A percentile compares a stretch with the other conserved stretches of the same genome.
phyloP scores from a whole-genome alignment of 2,888 invertebrate genomes.

The Rhagonycha fulva region DNA sequence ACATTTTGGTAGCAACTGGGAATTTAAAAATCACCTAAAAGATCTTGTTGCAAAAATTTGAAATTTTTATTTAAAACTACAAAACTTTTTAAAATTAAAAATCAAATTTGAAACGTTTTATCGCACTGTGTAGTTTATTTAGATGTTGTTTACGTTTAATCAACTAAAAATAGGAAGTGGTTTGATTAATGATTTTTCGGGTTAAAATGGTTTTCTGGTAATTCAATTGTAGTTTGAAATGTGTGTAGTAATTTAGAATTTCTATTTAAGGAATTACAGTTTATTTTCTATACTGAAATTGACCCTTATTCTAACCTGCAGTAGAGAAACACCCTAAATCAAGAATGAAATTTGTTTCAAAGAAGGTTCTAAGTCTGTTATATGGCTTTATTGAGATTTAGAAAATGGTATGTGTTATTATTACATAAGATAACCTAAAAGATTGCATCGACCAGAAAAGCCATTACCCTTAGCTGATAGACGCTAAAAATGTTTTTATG shows the following conservation, averaged over 20 bases:
- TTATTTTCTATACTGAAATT: background rate
- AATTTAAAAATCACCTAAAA: no score
- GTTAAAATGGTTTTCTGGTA: no score
- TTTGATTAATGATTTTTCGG: no score
- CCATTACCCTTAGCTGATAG: background rate
- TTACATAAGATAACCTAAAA: background rate
- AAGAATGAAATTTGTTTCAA: background rate
- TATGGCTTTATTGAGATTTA: background rate
- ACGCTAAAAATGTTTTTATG: background rate
- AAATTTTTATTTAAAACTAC: no score
- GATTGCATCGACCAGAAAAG: background rate
- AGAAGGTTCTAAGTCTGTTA: background rate
- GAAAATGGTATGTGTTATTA: background rate
- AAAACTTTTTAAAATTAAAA: no score
- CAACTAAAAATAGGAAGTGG: no score
- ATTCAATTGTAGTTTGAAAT: background rate
- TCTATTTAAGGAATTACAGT: background rate
- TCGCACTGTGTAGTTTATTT: no score
- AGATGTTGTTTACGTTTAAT: no score
- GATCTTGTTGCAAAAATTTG: no score
- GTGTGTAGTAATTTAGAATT: background rate
- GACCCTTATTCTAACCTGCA: background rate
- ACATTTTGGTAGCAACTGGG: no score
- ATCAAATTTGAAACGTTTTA: no score
- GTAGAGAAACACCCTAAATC: background rate